Evolutionary conservation across 1,140 invertebrate species (phyloP).

Genomic region (Pentalonia nigronervosa): DNA sequence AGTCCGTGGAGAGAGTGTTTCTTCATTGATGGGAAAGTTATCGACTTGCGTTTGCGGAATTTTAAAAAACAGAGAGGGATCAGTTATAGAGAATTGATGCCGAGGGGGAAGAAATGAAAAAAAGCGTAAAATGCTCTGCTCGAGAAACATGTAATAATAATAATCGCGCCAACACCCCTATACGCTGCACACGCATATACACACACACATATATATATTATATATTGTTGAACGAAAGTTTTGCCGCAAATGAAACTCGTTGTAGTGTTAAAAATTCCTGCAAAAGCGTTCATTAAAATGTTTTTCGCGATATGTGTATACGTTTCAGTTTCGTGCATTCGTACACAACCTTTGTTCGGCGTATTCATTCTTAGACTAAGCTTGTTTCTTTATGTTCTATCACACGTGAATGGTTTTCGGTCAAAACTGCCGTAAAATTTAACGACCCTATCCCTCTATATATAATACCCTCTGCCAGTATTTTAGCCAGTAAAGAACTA

Average conservation of each 20-base stretch:
- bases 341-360: neutral
- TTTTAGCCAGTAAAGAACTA: neutral
- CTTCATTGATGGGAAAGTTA: neutral
- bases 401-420: neutral
- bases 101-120: neutral
- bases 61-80: neutral
- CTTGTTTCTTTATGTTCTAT: neutral
- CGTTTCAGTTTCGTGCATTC: neutral
- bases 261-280: conserved; percentile 11
- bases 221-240: neutral
- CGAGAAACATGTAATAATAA: neutral
- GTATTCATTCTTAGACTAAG: neutral
- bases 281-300: conserved; percentile 30
- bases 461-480: neutral
- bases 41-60: neutral
- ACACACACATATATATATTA: neutral
- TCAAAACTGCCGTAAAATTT: neutral
- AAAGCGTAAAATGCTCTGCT: neutral
- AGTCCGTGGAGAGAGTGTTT: neutral
- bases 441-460: conserved; percentile 13
- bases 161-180: neutral
- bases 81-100: neutral
- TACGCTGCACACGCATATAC: neutral
- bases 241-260: neutral
- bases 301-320: neutral